Evolutionary conservation across 2,113 vertebrate species (phyloP).

Genomic region (Phocoena phocoena): DNA sequence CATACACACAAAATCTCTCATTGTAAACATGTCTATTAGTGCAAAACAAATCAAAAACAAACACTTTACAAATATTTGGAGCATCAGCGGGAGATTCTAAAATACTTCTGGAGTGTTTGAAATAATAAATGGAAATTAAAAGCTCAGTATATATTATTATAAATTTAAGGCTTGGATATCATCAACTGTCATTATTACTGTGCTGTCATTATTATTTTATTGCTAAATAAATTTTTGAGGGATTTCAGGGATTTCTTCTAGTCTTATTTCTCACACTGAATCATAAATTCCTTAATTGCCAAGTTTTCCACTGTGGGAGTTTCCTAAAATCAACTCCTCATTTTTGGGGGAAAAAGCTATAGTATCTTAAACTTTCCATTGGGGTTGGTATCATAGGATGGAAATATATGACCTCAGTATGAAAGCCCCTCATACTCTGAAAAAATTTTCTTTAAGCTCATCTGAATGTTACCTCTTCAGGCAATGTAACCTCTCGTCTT

Average conservation of each 20-base stretch:
- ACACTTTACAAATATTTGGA: neutral
- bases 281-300: neutral
- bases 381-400: neutral
- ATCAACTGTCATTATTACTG: neutral
- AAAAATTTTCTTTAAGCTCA: neutral
- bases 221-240: neutral
- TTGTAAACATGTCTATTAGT: neutral
- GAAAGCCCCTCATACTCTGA: neutral
- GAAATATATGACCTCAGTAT: neutral
- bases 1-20: neutral
- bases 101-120: neutral
- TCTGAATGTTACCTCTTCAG: neutral
- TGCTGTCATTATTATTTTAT: neutral
- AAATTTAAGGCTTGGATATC: neutral
- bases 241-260: neutral
- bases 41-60: neutral
- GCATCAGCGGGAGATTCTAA: neutral
- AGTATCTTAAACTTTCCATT: neutral
- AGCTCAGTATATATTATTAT: neutral
- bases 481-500: neutral
- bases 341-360: neutral
- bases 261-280: neutral
- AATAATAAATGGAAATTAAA: neutral
- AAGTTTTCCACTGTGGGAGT: neutral
- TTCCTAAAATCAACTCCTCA: neutral